Conservation (phyloP, 2,113 vertebrate species). For the Hippolais icterina region DNA sequence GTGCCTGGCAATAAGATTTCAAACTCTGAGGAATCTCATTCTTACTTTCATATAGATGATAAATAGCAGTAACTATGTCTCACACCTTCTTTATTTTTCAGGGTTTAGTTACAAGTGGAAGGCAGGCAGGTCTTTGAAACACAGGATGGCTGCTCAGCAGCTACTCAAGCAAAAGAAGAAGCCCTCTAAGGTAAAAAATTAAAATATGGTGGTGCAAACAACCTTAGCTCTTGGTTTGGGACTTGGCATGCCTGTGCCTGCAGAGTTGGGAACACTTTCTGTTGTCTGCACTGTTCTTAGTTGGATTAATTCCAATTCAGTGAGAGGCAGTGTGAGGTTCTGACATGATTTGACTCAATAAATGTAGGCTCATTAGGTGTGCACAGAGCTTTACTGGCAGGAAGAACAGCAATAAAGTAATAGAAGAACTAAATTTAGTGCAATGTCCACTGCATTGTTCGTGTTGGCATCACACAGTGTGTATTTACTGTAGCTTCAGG, state of each 20-base stretch:
- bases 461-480: background rate
- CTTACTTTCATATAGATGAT: background rate
- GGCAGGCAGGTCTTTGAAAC: background rate
- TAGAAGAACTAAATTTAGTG: background rate
- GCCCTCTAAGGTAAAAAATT: conserved; percentile 60
- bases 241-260: accelerated
- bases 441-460: background rate
- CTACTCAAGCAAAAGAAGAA: conserved; percentile 31
- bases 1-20: background rate
- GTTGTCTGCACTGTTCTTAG: background rate
- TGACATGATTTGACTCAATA: background rate
- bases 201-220: background rate
- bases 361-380: background rate
- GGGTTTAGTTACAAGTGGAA: conserved; percentile 14
- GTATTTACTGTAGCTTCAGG: background rate
- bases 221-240: background rate
- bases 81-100: background rate
- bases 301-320: background rate
- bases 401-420: background rate
- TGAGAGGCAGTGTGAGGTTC: background rate
- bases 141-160: conserved; percentile 65
- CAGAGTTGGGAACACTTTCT: background rate
- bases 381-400: background rate
- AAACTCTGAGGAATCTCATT: background rate
- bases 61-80: background rate